Percentiles rank a stretch among this genome's conserved stretches.
Evolutionary conservation across 1,140 invertebrate genomes (phyloP).

Genomic region (Caenorhabditis latens): DNA sequence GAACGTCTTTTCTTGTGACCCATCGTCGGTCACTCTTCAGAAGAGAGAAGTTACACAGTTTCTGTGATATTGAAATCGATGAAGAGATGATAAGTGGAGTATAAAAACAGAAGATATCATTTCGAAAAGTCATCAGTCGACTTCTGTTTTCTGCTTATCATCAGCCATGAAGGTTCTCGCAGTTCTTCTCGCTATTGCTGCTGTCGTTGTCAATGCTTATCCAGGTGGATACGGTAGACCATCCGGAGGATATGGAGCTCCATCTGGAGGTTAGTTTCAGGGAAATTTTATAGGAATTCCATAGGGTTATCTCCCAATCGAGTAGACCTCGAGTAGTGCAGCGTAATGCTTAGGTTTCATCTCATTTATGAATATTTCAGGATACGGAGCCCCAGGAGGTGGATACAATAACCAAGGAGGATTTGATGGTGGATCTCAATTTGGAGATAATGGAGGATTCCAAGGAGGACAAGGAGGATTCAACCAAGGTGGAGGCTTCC

Average conservation of each 20-base stretch:
- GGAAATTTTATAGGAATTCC: no score
- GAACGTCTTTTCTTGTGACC: conserved; percentile 36
- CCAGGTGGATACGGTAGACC: conserved; percentile 45
- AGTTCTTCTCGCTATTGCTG: conserved; percentile 34
- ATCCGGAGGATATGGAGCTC: conserved; percentile 36
- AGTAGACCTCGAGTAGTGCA: no score
- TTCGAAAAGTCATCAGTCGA: background rate
- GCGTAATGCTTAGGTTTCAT: no score
- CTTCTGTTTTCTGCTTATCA: background rate
- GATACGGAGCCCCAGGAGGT: conserved; percentile 25
- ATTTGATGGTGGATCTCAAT: conserved; percentile 6
- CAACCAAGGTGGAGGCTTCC: conserved; percentile 44
- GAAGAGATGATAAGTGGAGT: conserved; percentile 4
- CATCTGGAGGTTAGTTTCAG: conserved; percentile 25
- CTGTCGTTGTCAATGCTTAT: conserved; percentile 37
- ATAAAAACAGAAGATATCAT: background rate
- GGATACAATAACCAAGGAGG: conserved; percentile 32
- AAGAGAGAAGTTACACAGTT: conserved; percentile 6
- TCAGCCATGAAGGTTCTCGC: conserved; percentile 42
- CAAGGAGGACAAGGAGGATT: conserved; percentile 29
- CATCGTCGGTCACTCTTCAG: conserved; percentile 19
- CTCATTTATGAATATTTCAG: background rate
- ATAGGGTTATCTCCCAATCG: no score
- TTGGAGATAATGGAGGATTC: conserved; percentile 19
- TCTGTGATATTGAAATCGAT: conserved; percentile 1